Evolutionary conservation across 2,113 vertebrate species (phyloP), one percentile per base, ranked within the genome.

Genomic region (Syrmaticus mikado): DNA sequence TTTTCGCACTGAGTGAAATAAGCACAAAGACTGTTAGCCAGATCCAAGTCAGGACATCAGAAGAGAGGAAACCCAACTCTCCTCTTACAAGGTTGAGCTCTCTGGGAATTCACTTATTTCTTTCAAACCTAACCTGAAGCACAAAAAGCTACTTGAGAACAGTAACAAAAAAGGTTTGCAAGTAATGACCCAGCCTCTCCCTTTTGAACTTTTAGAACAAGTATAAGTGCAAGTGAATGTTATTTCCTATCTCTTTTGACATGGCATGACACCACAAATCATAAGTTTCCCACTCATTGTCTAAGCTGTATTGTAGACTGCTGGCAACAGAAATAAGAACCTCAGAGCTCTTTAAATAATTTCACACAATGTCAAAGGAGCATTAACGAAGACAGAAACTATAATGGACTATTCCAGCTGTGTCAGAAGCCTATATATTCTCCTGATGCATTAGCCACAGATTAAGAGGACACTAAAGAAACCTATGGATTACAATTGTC

Each of bases 261-360:
- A 0, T 21, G 67, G 27, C 8, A 7, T 71, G 55, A 32, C 84
- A 87, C 45, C 64, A 92, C 78, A 93, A 95, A 94, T 93, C 91
- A 71, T 71, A 92, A 83, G 60, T 81, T 90, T 46, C 32, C 48
- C 27, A 65, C 18, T 87, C 43, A 60, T 18, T 12, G 7, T 67
- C 75, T 82, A 84, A 95, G 82, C 48, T 60, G 8, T 75, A 68
- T 58, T 81, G 75, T 53, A 66, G 52, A 58, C 13, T 48, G 40
- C 40, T 91, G 62, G 60, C 83, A 95, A 68, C 18, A 83, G 58
- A 91, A 91, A 74, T 74, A 90, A 92, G 62, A 91, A 85, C 88
- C 66, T 32, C 70, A 83, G 62, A 27, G 21, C n/a, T 94, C 68
- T 89, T 84, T 75, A 71, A 17, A 38, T 81, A 73, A 81, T 76